A percentile compares a stretch with the other conserved stretches of the same genome.
These are phyloP conservation scores for Aptenodytes patagonicus DNA, from an alignment of 2,113 vertebrate species.

Conservation along the genomic window DNA sequence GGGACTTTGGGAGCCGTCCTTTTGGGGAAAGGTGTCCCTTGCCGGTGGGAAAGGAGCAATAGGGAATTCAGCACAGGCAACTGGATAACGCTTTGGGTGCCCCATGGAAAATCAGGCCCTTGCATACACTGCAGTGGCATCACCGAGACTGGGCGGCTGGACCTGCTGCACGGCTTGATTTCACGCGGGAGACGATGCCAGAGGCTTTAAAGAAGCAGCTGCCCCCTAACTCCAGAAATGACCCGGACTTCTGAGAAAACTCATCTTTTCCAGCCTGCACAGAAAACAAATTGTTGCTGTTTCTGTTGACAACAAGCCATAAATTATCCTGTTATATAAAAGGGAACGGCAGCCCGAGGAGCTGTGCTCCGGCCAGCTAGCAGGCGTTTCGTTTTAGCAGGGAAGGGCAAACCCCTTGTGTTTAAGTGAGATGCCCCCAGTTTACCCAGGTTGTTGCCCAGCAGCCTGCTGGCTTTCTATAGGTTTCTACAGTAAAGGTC, in stretches of 20 bases:
- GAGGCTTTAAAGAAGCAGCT: conserved; percentile 43
- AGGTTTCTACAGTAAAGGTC: conserved; percentile 49
- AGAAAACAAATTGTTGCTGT: conserved; percentile 14
- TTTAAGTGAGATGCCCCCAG: neutral
- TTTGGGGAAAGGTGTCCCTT: neutral
- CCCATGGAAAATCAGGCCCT: neutral
- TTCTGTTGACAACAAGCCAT: conserved; percentile 28
- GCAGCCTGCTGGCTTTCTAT: neutral
- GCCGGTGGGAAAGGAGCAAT: neutral
- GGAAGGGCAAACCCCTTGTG: neutral
- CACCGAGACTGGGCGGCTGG: neutral
- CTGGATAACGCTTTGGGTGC: neutral
- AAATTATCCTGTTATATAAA: conserved; percentile 24
- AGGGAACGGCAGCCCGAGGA: neutral
- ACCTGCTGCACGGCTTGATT: neutral
- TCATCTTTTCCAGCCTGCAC: neutral
- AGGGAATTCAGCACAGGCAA: neutral
- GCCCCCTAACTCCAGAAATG: neutral
- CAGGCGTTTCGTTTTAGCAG: neutral
- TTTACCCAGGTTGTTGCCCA: neutral
- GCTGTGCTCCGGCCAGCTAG: neutral
- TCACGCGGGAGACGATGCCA: neutral
- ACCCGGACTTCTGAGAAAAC: neutral
- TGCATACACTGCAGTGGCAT: neutral
- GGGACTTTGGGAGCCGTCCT: neutral